Base-by-base conservation (phyloP, 2,113 vertebrate genomes). In the Loxodonta africana region DNA sequence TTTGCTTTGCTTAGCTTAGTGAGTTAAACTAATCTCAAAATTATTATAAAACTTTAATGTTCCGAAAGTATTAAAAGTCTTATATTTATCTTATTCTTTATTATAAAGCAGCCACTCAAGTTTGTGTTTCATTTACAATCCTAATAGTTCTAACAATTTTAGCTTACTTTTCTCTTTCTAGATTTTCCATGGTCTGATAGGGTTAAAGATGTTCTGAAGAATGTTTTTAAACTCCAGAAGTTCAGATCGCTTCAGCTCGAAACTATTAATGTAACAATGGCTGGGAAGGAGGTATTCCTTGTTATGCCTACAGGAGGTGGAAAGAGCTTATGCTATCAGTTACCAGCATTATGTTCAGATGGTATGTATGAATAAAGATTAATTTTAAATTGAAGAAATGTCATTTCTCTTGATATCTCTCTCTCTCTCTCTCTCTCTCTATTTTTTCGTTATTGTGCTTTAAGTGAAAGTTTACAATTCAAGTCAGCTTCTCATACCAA, bases 301-400 rank as follows among this genome's bases (percentile, higher is more conserved):
- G 99, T 99, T 51, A 99, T 99, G 99, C 99, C 99, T 5, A 99
- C 99, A 0, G 99, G 99, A 46, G 98, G 99, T 71, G 99, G 99
- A 2, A 99, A 99, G 95, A 99, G 99, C 81, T 99, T 99, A 76
- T 99, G 99, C 96, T 99, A 99, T 96, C 99, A 99, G 98, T 98
- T 99, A 60, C 99, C 99, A 65, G 99, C 99, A 8, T 96, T 99
- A 85, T 99, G 99, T 98, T 99, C 99, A 48, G 97, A 99, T 2
- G 99, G 99, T 99, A 98, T 10, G 98, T 96, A 73, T n/a, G 57
- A 62, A 17, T 46, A 67, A 86, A 88, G 9, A 18, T 37, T 4
- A 3, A n/a, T 8, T 57, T 26, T 18, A 95, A 83, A 21, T 8
- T 95, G 8, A 25, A 81, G 0, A 69, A 80, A 92, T 44, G 44